phyloP scores from a whole-genome alignment of 2,113 vertebrate species.

The Tenebrosternarchus preto region DNA sequence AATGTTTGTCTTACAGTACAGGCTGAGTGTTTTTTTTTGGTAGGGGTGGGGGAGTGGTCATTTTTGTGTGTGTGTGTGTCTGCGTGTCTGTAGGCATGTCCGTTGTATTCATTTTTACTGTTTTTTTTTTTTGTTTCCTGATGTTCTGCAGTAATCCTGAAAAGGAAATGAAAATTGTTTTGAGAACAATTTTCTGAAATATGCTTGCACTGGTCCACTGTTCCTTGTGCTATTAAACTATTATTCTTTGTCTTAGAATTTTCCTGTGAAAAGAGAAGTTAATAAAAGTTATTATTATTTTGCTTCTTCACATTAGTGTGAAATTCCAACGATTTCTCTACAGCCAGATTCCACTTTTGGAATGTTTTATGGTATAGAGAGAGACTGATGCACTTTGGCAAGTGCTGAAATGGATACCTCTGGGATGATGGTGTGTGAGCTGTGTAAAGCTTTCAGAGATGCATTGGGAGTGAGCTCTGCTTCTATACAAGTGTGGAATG shows the following conservation, averaged over 20 bases:
- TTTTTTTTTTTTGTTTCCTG: slow-evolving; percentile 18
- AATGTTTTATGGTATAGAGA: neutral
- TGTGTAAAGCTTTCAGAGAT: neutral
- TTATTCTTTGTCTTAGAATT: neutral
- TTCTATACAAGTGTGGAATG: slow-evolving; percentile 33
- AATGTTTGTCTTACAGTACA: neutral
- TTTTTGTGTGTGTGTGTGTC: no score
- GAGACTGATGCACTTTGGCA: slow-evolving; percentile 14
- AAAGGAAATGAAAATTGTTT: neutral
- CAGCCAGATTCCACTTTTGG: slow-evolving; percentile 37
- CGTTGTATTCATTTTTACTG: slow-evolving; percentile 16
- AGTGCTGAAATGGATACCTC: neutral
- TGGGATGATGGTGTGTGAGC: slow-evolving; percentile 7
- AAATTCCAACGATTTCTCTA: slow-evolving; percentile 32
- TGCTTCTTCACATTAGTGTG: neutral
- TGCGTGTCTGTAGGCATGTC: neutral
- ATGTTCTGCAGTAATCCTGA: neutral
- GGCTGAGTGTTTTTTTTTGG: neutral
- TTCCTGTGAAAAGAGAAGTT: neutral
- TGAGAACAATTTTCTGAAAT: neutral
- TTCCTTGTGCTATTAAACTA: no score
- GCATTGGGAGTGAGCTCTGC: slow-evolving; percentile 1
- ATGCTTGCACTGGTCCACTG: neutral
- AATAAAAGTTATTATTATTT: neutral
- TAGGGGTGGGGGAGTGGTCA: neutral